A percentile compares a stretch with the other conserved stretches of the same genome.
These are phyloP conservation scores for Gymnobelideus leadbeateri DNA, from an alignment of 2,113 vertebrate genomes.

Conservation along the genomic window DNA sequence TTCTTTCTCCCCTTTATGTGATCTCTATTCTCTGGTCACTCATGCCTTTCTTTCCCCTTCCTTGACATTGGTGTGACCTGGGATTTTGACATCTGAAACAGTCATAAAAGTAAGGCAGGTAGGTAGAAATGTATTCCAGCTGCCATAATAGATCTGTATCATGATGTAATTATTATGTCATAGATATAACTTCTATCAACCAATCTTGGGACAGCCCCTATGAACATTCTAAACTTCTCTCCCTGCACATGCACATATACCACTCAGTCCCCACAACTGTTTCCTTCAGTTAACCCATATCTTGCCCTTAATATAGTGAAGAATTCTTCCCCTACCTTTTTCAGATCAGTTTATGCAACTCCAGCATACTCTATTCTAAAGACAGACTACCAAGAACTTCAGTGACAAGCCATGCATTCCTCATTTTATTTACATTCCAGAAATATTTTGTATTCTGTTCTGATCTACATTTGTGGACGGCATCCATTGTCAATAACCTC, in stretches of 20 bases:
- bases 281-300: background rate
- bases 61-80: slow-evolving; percentile 1
- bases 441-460: background rate
- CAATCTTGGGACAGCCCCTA: slow-evolving; percentile 34
- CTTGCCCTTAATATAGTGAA: background rate
- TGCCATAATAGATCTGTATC: slow-evolving; percentile 42
- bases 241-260: background rate
- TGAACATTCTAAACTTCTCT: background rate
- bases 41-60: background rate
- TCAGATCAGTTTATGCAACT: background rate
- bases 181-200: background rate
- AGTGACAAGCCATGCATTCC: background rate
- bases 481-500: background rate
- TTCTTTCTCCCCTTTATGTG: background rate
- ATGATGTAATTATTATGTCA: background rate
- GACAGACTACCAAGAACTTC: background rate
- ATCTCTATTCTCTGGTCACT: slow-evolving; percentile 35
- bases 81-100: background rate
- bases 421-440: slow-evolving; percentile 36
- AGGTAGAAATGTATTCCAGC: slow-evolving; percentile 29
- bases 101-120: background rate
- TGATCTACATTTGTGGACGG: background rate
- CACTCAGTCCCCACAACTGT: background rate
- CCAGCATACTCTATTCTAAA: background rate
- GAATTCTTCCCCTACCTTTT: background rate